These are phyloP conservation scores for Diuraphis noxia DNA, from an alignment of 1,140 invertebrate genomes.

Conservation along the genomic window DNA sequence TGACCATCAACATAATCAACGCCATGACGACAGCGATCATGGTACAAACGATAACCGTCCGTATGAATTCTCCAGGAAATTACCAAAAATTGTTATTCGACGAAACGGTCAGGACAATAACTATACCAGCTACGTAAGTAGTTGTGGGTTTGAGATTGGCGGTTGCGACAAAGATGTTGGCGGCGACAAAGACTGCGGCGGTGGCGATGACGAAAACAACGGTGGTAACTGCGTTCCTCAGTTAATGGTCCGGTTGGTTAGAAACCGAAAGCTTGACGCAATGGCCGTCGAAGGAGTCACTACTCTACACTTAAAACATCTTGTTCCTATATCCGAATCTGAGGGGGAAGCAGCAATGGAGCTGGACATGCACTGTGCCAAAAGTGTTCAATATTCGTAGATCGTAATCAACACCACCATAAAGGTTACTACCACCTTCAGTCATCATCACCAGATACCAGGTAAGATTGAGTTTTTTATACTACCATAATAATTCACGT, in stretches of 20 bases:
- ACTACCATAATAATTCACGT: background rate
- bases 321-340: constrained; percentile 27
- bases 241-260: background rate
- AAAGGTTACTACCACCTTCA: background rate
- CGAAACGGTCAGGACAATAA: constrained; percentile 23
- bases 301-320: background rate
- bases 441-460: background rate
- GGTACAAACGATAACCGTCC: background rate
- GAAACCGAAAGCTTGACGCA: background rate
- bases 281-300: constrained; percentile 24
- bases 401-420: background rate
- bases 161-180: background rate
- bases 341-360: background rate
- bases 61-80: background rate
- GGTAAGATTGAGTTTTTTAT: background rate
- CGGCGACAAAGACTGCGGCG: background rate
- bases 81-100: constrained; percentile 42
- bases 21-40: background rate
- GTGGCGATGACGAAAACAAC: background rate
- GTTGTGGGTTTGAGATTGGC: background rate
- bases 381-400: constrained; percentile 17
- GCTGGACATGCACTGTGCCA: background rate
- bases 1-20: background rate
- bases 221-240: background rate
- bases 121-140: constrained; percentile 32